Percentiles rank a stretch among this genome's conserved stretches.
phyloP scores from a whole-genome alignment of 1,140 invertebrate species.

The Aporrectodea caliginosa region DNA sequence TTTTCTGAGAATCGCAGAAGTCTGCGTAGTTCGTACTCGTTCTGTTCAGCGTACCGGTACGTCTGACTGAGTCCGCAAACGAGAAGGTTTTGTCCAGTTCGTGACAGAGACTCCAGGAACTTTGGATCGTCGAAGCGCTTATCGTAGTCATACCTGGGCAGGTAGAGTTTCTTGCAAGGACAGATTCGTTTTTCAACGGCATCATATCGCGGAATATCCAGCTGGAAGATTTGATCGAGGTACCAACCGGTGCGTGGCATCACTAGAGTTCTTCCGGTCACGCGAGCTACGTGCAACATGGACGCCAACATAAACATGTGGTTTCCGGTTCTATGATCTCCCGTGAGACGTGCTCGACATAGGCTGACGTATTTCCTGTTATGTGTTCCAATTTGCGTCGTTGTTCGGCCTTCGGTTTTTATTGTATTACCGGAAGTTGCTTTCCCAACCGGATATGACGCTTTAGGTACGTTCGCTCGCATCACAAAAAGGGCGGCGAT shows the following conservation, averaged over 20 bases:
- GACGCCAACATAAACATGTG: conserved; percentile 16
- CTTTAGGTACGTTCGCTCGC: too few relatives aligned
- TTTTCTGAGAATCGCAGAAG: not conserved
- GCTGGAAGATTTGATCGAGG: conserved; percentile 14
- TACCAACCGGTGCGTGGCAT: conserved; percentile 12
- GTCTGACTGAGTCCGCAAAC: conserved; percentile 21
- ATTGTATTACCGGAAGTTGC: too few relatives aligned
- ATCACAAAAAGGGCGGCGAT: too few relatives aligned
- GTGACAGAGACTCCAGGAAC: not conserved
- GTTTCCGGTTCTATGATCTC: conserved; percentile 17
- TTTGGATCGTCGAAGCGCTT: not conserved
- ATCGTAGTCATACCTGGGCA: not conserved
- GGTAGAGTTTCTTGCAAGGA: not conserved
- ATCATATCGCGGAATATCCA: not conserved
- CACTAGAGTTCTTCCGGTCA: not conserved
- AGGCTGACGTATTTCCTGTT: conserved; percentile 16
- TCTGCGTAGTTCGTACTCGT: not conserved
- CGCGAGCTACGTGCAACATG: not conserved
- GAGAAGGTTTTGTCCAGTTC: not conserved
- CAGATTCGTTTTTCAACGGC: not conserved
- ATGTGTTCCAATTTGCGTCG: too few relatives aligned
- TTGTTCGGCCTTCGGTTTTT: too few relatives aligned
- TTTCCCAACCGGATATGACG: too few relatives aligned
- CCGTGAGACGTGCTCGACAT: not conserved
- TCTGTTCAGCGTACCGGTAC: not conserved